Conservation (phyloP, 1,140 invertebrate genomes). For the Holcopasites calliopsidis region DNA sequence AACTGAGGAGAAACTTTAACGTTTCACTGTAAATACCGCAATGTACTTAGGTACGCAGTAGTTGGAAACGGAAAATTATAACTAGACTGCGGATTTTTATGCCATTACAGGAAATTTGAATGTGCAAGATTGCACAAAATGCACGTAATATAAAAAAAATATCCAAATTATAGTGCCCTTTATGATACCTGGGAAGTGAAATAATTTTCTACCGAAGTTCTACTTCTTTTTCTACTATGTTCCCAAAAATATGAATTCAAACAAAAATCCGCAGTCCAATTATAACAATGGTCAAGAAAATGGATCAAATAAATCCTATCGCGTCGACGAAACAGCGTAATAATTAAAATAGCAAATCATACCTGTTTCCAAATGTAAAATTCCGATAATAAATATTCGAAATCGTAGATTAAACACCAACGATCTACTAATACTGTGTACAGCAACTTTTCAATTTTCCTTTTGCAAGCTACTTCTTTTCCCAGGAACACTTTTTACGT, state of each 20-base stretch:
- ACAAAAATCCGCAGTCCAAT: too few species aligned
- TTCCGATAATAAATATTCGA: background rate
- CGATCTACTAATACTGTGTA: background rate
- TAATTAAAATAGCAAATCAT: background rate
- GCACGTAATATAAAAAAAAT: background rate
- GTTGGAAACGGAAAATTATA: background rate
- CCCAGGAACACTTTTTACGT: background rate
- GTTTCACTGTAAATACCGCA: background rate
- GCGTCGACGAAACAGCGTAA: background rate
- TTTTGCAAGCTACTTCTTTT: background rate
- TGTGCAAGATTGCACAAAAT: too few species aligned
- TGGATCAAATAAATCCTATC: background rate
- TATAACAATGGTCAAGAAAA: too few species aligned
- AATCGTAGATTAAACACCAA: background rate
- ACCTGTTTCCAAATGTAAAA: background rate
- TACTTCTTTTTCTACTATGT: too few species aligned
- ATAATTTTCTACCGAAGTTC: too few species aligned
- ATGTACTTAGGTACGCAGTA: background rate
- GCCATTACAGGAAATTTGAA: too few species aligned
- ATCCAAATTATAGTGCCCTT: too few species aligned
- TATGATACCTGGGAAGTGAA: too few species aligned
- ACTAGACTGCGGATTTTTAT: too few species aligned
- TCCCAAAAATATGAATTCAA: too few species aligned
- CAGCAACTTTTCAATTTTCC: background rate
- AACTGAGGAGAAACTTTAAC: slow-evolving; percentile 8